A percentile compares a stretch with the other conserved stretches of the same genome.
phyloP scores from a whole-genome alignment of 64 coral and sea anemone species.

The Porites australiensis region DNA sequence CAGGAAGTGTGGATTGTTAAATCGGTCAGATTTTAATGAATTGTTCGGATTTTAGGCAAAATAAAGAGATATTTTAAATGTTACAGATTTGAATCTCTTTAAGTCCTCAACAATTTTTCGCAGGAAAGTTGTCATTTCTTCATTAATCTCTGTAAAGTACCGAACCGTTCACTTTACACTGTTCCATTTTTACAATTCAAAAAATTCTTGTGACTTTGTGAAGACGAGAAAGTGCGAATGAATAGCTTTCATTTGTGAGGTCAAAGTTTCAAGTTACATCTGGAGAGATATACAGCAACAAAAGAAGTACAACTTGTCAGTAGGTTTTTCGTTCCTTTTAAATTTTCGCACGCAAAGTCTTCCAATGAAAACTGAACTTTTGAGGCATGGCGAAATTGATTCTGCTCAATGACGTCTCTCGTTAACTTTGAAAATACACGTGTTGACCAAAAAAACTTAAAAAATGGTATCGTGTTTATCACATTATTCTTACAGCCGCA shows the following conservation, averaged over 20 bases:
- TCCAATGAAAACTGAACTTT: too few relatives aligned
- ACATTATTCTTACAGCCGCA: constrained; percentile 13
- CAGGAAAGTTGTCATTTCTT: neutral
- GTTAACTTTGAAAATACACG: neutral
- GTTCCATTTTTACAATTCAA: neutral
- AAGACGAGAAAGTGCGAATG: neutral
- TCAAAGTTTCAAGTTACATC: too few relatives aligned
- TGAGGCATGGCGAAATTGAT: too few relatives aligned
- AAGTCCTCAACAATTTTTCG: neutral
- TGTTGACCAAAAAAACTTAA: neutral
- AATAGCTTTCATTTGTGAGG: too few relatives aligned
- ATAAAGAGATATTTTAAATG: neutral
- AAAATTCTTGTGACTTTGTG: too few relatives aligned
- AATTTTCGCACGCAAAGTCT: too few relatives aligned
- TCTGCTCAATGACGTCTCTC: neutral
- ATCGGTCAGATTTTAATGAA: neutral
- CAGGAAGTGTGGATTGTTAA: neutral
- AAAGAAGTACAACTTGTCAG: too few relatives aligned
- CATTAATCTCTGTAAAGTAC: neutral
- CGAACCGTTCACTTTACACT: neutral
- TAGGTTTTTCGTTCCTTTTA: too few relatives aligned
- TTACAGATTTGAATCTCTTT: too few relatives aligned
- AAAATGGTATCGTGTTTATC: neutral
- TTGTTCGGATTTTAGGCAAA: neutral
- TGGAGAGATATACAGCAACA: too few relatives aligned